Percentiles rank a stretch among this genome's conserved stretches.
These are phyloP conservation scores for Cheirogaleus major DNA, from an alignment of 2,797 vertebrate genomes.

Conservation along the genomic window DNA sequence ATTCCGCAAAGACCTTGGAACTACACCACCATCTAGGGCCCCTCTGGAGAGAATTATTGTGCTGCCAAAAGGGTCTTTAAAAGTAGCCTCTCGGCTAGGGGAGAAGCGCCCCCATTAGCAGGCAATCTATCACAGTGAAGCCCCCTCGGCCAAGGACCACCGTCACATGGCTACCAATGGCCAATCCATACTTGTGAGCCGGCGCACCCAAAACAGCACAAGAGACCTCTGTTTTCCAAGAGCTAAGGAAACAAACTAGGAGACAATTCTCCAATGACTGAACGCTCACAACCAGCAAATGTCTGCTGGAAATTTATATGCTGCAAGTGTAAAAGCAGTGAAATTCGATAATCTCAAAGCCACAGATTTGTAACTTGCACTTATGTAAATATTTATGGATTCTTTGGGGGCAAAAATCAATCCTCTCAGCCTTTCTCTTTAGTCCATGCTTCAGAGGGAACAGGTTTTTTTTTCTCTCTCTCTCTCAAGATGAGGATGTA, in stretches of 20 bases:
- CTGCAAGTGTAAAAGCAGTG: conserved; percentile 79
- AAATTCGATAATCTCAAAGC: conserved; percentile 85
- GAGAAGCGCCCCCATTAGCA: conserved; percentile 48
- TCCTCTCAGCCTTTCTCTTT: conserved; percentile 71
- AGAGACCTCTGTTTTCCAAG: conserved; percentile 73
- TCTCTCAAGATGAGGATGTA: conserved; percentile 15
- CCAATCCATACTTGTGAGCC: conserved; percentile 67
- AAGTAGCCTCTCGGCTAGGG: conserved; percentile 54
- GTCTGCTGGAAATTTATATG: conserved; percentile 78
- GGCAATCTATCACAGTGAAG: conserved; percentile 72
- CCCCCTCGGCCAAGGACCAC: conserved; percentile 61
- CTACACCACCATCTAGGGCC: conserved; percentile 41
- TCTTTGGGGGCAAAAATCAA: conserved; percentile 61
- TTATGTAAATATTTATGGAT: conserved; percentile 86
- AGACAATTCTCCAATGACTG: conserved; percentile 79
- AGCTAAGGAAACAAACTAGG: conserved; percentile 62
- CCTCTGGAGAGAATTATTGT: conserved; percentile 61
- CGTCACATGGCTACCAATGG: conserved; percentile 73
- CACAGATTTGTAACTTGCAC: conserved; percentile 85
- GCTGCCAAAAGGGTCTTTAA: conserved; percentile 67
- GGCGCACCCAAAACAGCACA: conserved; percentile 69
- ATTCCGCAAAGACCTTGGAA: conserved; percentile 56
- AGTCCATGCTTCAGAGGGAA: conserved; percentile 46
- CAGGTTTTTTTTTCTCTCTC: not conserved
- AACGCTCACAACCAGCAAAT: conserved; percentile 77